These are phyloP conservation scores for human DNA, from an alignment of 2,113 vertebrate species.

Conservation along the genomic window DNA sequence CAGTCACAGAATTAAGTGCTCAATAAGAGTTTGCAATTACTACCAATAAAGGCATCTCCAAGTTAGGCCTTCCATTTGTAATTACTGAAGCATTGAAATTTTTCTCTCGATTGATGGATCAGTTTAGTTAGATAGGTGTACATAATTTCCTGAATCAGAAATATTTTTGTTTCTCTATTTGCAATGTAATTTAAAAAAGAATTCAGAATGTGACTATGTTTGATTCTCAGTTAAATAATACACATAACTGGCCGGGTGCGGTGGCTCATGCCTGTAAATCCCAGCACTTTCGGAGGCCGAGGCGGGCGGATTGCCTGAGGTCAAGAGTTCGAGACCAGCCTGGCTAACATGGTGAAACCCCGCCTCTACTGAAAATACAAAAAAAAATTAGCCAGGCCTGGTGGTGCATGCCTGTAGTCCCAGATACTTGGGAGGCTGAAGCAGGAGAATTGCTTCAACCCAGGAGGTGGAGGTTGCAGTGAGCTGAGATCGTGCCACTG, in stretches of 20 bases:
- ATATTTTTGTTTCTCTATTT: background rate
- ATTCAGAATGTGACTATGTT: background rate
- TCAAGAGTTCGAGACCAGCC: too few relatives aligned
- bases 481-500: too few relatives aligned
- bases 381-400: too few relatives aligned
- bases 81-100: background rate
- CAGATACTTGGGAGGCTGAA: too few relatives aligned
- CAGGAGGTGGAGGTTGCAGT: too few relatives aligned
- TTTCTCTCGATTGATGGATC: background rate
- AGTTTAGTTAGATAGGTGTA: background rate
- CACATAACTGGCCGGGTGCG: fast-evolving
- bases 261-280: too few relatives aligned
- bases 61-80: background rate
- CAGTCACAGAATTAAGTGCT: background rate
- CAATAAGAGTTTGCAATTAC: background rate
- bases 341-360: too few relatives aligned
- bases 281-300: too few relatives aligned
- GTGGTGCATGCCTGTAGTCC: too few relatives aligned
- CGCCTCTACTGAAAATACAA: too few relatives aligned
- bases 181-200: background rate
- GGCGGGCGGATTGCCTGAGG: fast-evolving
- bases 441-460: too few relatives aligned
- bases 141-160: background rate
- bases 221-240: background rate
- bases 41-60: background rate